Conservation (phyloP, 2,888 invertebrate species). For the Ommatoiulus sabulosus region DNA sequence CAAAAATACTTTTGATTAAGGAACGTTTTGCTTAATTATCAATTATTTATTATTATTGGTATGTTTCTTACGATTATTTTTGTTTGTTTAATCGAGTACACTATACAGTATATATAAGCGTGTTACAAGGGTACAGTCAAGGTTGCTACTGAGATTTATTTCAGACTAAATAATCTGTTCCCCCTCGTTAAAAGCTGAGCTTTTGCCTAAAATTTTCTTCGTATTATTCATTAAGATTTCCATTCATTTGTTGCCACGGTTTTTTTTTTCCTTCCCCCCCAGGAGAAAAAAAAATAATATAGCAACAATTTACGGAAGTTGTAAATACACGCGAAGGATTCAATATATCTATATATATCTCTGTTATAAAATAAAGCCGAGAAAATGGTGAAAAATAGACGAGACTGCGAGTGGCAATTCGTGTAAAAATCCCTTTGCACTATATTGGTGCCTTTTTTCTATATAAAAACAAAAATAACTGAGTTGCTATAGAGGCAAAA, state of each 20-base stretch:
- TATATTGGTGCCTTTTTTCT: slow-evolving; percentile 40
- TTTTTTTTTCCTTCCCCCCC: neutral
- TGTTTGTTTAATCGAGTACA: neutral
- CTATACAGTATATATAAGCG: neutral
- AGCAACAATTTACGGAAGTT: neutral
- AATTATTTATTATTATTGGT: slow-evolving; percentile 10
- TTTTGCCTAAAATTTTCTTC: neutral
- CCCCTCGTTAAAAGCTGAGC: slow-evolving; percentile 19
- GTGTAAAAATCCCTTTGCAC: slow-evolving; percentile 38
- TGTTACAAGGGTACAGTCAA: slow-evolving; percentile 14
- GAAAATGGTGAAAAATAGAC: neutral
- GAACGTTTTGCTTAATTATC: neutral
- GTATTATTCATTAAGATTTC: slow-evolving; percentile 1
- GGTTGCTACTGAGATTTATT: slow-evolving; percentile 36
- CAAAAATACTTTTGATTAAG: neutral
- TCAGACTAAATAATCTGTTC: neutral
- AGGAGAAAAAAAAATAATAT: neutral
- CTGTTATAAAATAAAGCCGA: neutral
- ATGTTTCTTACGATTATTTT: neutral
- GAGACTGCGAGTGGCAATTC: slow-evolving; percentile 3
- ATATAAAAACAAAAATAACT: slow-evolving; percentile 8
- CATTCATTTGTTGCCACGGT: neutral
- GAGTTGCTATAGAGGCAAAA: slow-evolving; percentile 1
- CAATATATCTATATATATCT: neutral
- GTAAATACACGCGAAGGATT: neutral